Base-by-base conservation (phyloP, 2,888 invertebrate species). In the Stenchaetothrips biformis region DNA sequence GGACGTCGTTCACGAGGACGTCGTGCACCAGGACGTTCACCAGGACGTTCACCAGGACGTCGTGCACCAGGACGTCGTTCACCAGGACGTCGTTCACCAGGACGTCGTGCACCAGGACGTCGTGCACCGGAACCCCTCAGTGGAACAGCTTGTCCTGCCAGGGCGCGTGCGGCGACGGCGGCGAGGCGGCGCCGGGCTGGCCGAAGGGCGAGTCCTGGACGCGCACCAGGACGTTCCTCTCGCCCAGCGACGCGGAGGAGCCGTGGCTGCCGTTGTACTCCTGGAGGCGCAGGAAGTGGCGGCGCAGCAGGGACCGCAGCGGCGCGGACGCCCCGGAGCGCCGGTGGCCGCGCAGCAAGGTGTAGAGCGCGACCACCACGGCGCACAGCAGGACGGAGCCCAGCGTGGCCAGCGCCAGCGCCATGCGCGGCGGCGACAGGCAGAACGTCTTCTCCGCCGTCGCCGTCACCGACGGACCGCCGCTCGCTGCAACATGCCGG, bases 401-500 rank as follows among this genome's bases (percentile, higher is more conserved):
- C 83, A 94, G 86, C 0, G 92, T 88, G 84, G 93, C 92, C 85
- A 94, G 93, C 0, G 93, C 91, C 79, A 93, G 88, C 16, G 94
- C 93, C 90, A 94, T 90, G 88, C 92, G 93, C 9, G 93, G 92
- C 21, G 93, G 92, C 13, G 93, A 93, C 82, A 94, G 88, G 85
- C 94, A 94, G 79, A 94, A 90, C 6, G 90, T 90, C 83, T 90
- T 89, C 84, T 91, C 91, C 25, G 67, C 18, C 21, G 67, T 25
- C 25, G 67, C 21, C 25, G 67, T 25, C 67, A 25, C 18, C 67
- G 67, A 21, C 25, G 62, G 18, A 1, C 67, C 67, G 67, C 25
- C 67, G 67, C 67, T 74, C 21, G 67, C 67, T 74, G 67, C 21
- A 8, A 67, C 67, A n/a, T n/a, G n/a, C n/a, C n/a, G n/a, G n/a